These are phyloP conservation scores for Cyprinodon variegatus DNA, from an alignment of 2,113 vertebrate genomes.

Conservation along the genomic window DNA sequence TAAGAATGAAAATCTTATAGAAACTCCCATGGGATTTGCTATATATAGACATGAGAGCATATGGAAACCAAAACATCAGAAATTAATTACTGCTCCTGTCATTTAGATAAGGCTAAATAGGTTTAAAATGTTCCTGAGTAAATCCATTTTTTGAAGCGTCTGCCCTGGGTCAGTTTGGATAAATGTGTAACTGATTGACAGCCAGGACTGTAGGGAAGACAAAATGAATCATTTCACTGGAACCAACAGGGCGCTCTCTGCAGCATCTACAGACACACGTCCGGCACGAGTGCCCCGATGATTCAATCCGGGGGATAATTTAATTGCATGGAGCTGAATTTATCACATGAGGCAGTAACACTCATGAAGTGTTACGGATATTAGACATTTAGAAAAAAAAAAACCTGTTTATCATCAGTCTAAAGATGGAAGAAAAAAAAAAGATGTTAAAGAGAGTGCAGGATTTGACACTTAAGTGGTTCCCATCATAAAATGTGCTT, in stretches of 20 bases:
- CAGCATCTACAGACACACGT: constrained; percentile 2
- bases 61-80: not conserved
- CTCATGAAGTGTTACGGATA: constrained; percentile 44
- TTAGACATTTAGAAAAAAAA: constrained; percentile 8
- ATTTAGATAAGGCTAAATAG: not conserved
- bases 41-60: not conserved
- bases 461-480: constrained; percentile 34
- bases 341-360: constrained; percentile 20
- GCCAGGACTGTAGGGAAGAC: constrained; percentile 36
- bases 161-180: constrained; percentile 9
- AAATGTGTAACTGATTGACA: constrained; percentile 47
- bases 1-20: not conserved
- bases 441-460: constrained; percentile 16
- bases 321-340: constrained; percentile 29
- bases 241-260: constrained; percentile 46
- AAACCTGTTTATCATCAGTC: constrained; percentile 19
- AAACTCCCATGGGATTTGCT: not conserved
- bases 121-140: not conserved
- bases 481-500: constrained; percentile 39
- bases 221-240: constrained; percentile 60
- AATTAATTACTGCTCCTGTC: not conserved
- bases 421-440: constrained; percentile 25
- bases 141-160: not conserved
- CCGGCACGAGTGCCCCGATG: constrained; percentile 42
- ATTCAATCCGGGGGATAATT: constrained; percentile 48